Percentiles rank a stretch among this genome's conserved stretches.
Conservation (phyloP, 2,797 vertebrate species). For the Anableps anableps region DNA sequence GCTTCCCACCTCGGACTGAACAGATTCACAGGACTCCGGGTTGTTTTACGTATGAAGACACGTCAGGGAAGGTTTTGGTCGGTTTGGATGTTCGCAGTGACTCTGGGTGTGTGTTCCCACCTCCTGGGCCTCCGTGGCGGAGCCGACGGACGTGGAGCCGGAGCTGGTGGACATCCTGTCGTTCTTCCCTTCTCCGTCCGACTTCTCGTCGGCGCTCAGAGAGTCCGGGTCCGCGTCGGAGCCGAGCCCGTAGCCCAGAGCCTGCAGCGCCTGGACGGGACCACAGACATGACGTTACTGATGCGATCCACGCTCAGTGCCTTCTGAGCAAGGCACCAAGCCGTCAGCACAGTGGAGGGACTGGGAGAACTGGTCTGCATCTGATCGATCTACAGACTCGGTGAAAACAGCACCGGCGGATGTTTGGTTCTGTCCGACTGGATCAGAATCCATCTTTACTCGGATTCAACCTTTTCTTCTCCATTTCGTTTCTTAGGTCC, state of each 20-base stretch:
- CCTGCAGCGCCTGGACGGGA: conserved; percentile 88
- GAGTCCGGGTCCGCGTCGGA: conserved; percentile 91
- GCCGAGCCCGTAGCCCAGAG: conserved; percentile 91
- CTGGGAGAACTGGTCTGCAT: background rate
- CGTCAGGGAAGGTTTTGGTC: background rate
- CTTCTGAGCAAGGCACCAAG: background rate
- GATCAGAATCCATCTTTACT: background rate
- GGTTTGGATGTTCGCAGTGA: background rate
- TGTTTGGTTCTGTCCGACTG: background rate
- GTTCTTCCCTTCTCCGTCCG: conserved; percentile 90
- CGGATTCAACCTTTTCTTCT: background rate
- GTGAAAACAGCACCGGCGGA: background rate
- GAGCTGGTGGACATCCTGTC: conserved; percentile 89
- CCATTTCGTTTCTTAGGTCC: background rate
- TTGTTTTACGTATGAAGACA: background rate
- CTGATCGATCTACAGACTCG: background rate
- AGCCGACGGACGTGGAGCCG: conserved; percentile 90
- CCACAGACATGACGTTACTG: background rate
- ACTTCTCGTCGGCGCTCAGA: conserved; percentile 94
- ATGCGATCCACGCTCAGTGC: no score
- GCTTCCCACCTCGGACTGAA: background rate
- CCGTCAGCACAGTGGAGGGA: background rate
- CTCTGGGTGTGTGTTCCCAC: conserved; percentile 71
- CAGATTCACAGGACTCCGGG: background rate
- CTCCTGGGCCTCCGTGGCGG: conserved; percentile 89